A percentile compares a stretch with the other conserved stretches of the same genome.
Conservation (phyloP, 2,113 vertebrate species). For the Bubo blakistoni region DNA sequence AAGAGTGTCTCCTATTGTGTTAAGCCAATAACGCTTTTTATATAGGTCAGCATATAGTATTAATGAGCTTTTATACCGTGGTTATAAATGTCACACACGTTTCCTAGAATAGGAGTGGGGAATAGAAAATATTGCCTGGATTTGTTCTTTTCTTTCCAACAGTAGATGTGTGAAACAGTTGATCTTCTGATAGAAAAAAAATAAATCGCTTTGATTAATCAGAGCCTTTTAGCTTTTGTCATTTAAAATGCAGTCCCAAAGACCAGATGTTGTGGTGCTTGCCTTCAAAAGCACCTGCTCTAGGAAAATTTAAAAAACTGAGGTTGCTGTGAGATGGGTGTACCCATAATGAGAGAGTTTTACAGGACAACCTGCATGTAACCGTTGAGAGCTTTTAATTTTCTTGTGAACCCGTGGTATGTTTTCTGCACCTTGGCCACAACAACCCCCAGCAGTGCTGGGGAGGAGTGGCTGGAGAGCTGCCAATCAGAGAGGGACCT, state of each 20-base stretch:
- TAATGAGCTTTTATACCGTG: slow-evolving; percentile 12
- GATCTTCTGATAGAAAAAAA: background rate
- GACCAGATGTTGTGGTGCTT: background rate
- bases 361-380: background rate
- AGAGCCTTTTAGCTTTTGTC: background rate
- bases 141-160: background rate
- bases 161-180: background rate
- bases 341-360: background rate
- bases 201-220: background rate
- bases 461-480: no score
- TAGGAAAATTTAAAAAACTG: background rate
- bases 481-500: no score
- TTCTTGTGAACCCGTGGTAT: background rate
- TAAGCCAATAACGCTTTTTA: slow-evolving; percentile 41
- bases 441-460: no score
- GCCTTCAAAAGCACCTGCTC: background rate
- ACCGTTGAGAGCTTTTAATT: background rate
- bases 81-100: background rate
- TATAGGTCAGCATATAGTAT: background rate
- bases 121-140: background rate
- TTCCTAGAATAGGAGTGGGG: background rate
- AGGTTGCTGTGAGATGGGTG: background rate
- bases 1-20: background rate
- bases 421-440: no score
- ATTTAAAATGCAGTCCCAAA: background rate